Base-by-base conservation (phyloP, 2,888 invertebrate species). In the Acleris cristana region DNA sequence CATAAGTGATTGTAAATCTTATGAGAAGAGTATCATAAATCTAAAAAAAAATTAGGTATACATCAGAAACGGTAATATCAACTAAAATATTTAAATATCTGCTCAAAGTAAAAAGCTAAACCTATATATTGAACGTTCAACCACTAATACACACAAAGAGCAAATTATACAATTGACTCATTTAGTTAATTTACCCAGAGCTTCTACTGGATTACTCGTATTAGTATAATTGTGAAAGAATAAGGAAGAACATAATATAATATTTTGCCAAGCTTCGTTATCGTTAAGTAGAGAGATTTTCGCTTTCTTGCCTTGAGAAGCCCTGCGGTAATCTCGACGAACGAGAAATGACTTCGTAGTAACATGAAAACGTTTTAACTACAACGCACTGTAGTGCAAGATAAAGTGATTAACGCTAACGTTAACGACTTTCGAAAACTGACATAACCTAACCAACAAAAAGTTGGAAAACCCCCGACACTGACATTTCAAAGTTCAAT, bases 281-380 rank as follows among this genome's bases (percentile, higher is more conserved):
- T 60, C 59, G 49, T 55, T 40, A 49, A 55, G 54, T 55, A n/a
- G 49, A 60, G 54, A 65, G 65, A 55, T 65, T 65, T 65, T 60
- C 49, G 59, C 54, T 60, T 65, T 54, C 54, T 54, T 59, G 54
- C 48, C 59, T 48, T 59, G n/a, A 18, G 23, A 45, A 34, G 34
- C 16, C 48, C 12, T 10, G 54, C 16, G 21, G 34, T 34, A 18
- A 48, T 65, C 18, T 5, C 0, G 55, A 54, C 21, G 5, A 19
- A 54, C 54, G 65, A 60, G 6, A 65, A 45, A 48, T n/a, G 8
- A 2, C 6, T 18, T 14, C 14, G n/a, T 45, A n/a, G n/a, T 16
- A 16, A n/a, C 2, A 6, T 45, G 26, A 26, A 26, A 26, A 26
- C n/a, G 2, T 34, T 34, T 34, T 12, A 12, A 34, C 34, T 10